These are phyloP conservation scores for Sinopyrophorus schimmeli DNA, from an alignment of 2,888 invertebrate genomes.

Conservation along the genomic window DNA sequence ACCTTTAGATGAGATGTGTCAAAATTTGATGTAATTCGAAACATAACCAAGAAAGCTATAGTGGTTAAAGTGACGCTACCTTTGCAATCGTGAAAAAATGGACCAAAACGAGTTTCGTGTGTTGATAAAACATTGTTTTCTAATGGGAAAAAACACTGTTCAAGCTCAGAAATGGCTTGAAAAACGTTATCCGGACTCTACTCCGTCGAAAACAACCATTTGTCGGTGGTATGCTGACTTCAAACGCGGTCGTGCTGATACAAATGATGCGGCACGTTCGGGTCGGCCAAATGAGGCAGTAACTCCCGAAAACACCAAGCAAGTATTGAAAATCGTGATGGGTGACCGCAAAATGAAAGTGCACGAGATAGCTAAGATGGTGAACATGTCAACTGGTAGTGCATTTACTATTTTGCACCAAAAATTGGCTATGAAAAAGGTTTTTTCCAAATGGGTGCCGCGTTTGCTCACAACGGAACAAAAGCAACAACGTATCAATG, in stretches of 20 bases:
- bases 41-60: too few relatives aligned
- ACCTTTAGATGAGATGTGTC: too few relatives aligned
- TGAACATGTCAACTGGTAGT: conserved; percentile 38
- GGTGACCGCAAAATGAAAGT: conserved; percentile 42
- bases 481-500: too few relatives aligned
- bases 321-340: conserved; percentile 38
- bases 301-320: conserved; percentile 31
- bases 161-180: too few relatives aligned
- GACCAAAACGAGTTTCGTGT: conserved; percentile 1
- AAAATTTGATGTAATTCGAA: too few relatives aligned
- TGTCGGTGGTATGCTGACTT: not conserved
- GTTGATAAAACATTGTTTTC: too few relatives aligned
- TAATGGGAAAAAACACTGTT: too few relatives aligned
- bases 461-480: conserved; percentile 3
- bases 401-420: conserved; percentile 3
- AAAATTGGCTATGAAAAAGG: conserved; percentile 1
- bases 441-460: not conserved
- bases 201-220: too few relatives aligned
- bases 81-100: too few relatives aligned
- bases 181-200: too few relatives aligned
- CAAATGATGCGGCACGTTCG: not conserved
- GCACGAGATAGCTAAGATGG: conserved; percentile 42
- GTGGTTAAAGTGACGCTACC: too few relatives aligned
- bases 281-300: conserved; percentile 9
- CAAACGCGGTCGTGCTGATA: not conserved